These are phyloP conservation scores for Eupeodes corollae DNA, from an alignment of 1,140 invertebrate genomes.

Conservation along the genomic window DNA sequence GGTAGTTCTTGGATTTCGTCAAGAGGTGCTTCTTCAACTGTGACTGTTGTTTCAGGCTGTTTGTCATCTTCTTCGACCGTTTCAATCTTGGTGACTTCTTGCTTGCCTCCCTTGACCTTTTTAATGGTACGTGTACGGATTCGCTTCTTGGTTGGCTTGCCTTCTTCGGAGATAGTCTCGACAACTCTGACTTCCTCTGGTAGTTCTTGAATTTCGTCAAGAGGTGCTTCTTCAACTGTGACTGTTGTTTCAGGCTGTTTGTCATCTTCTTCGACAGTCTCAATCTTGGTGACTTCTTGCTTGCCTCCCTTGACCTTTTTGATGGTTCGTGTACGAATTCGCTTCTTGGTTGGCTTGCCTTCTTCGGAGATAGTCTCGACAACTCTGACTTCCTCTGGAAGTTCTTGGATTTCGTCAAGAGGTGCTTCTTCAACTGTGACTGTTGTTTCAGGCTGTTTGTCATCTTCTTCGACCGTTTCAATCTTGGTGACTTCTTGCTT, in stretches of 20 bases:
- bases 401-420: constrained; percentile 2
- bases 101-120: constrained; percentile 15
- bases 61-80: constrained; percentile 24
- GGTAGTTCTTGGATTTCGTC: constrained; percentile 11
- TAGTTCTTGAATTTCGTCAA: neutral
- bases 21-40: constrained; percentile 10
- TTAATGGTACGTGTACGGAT: constrained; percentile 21
- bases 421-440: constrained; percentile 12
- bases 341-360: constrained; percentile 1
- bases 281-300: constrained; percentile 28
- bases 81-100: constrained; percentile 21
- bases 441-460: constrained; percentile 22
- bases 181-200: neutral
- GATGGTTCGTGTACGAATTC: constrained; percentile 15
- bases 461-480: constrained; percentile 33
- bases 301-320: constrained; percentile 21
- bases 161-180: constrained; percentile 9
- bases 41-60: constrained; percentile 16
- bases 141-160: constrained; percentile 20
- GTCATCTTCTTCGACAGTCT: constrained; percentile 33
- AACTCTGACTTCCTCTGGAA: neutral
- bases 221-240: constrained; percentile 8
- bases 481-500: constrained; percentile 29
- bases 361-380: constrained; percentile 8
- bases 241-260: constrained; percentile 23